Evolutionary conservation across 92 coral and sea anemone species (phyloP).

Genomic region (Pocillopora meandrina): DNA sequence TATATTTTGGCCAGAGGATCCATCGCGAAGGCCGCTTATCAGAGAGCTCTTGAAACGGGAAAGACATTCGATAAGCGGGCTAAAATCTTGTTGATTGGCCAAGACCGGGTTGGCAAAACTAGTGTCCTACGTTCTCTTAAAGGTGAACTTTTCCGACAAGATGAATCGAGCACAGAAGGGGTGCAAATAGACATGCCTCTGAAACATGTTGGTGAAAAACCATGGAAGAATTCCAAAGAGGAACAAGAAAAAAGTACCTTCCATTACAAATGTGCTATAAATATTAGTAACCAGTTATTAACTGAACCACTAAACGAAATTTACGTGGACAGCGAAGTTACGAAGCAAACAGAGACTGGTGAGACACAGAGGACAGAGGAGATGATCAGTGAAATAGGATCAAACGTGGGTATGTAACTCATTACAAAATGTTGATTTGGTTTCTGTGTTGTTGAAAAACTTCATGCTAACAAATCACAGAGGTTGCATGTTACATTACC

Average conservation of each 20-base stretch:
- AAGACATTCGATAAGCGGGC: neutral
- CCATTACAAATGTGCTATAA: neutral
- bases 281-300: neutral
- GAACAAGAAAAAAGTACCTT: neutral
- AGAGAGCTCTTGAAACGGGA: conserved; percentile 7
- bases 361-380: neutral
- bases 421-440: too few relatives aligned
- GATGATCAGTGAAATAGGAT: neutral
- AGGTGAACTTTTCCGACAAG: neutral
- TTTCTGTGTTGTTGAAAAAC: too few relatives aligned
- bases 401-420: too few relatives aligned
- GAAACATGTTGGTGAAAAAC: neutral
- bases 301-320: neutral
- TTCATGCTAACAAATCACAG: too few relatives aligned
- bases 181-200: neutral
- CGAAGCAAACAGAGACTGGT: neutral
- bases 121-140: neutral
- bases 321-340: neutral
- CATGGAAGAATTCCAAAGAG: conserved; percentile 6
- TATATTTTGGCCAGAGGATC: neutral
- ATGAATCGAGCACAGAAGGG: conserved; percentile 9
- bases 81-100: conserved; percentile 2
- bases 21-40: neutral
- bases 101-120: conserved; percentile 10
- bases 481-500: too few relatives aligned